Evolutionary conservation across 1,140 invertebrate genomes (phyloP).

Genomic region (Pachypeltis micranthus): DNA sequence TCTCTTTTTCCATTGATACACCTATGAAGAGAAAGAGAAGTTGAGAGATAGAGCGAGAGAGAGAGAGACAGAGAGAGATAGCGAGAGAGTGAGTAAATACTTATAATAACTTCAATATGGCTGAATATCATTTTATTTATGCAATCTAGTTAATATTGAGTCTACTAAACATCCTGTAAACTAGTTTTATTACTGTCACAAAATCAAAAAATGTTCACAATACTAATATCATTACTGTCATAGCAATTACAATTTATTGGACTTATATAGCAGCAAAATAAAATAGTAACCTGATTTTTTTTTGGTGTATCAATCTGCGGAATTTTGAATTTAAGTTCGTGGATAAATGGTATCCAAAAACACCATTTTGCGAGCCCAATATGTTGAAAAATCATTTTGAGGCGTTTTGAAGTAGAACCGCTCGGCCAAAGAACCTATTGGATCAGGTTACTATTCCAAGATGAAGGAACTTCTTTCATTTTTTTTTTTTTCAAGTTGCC

Average conservation of each 20-base stretch:
- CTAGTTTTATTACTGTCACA: slow-evolving; percentile 26
- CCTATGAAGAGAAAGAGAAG: slow-evolving; percentile 24
- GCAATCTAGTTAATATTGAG: slow-evolving; percentile 25
- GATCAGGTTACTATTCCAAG: slow-evolving; percentile 8
- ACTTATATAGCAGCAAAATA: slow-evolving; percentile 21
- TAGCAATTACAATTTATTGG: slow-evolving; percentile 21
- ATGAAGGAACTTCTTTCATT: background rate
- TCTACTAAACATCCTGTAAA: slow-evolving; percentile 29
- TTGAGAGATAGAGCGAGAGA: too few relatives aligned
- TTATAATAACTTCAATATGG: slow-evolving; percentile 23
- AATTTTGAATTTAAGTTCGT: background rate
- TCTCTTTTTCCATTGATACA: slow-evolving; percentile 22
- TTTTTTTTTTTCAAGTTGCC: too few relatives aligned
- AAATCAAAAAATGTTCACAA: slow-evolving; percentile 25
- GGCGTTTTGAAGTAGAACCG: too few relatives aligned
- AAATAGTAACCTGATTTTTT: slow-evolving; percentile 24
- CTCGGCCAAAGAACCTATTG: background rate
- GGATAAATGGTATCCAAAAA: background rate
- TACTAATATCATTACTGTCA: slow-evolving; percentile 26
- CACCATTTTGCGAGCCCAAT: too few relatives aligned
- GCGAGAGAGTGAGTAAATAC: slow-evolving; percentile 19
- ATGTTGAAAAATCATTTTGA: too few relatives aligned
- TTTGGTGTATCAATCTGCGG: background rate
- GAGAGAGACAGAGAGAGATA: slow-evolving; percentile 21
- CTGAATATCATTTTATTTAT: slow-evolving; percentile 21